These are phyloP conservation scores for Nymphalis polychloros DNA, from an alignment of 2,888 invertebrate species.

Conservation along the genomic window DNA sequence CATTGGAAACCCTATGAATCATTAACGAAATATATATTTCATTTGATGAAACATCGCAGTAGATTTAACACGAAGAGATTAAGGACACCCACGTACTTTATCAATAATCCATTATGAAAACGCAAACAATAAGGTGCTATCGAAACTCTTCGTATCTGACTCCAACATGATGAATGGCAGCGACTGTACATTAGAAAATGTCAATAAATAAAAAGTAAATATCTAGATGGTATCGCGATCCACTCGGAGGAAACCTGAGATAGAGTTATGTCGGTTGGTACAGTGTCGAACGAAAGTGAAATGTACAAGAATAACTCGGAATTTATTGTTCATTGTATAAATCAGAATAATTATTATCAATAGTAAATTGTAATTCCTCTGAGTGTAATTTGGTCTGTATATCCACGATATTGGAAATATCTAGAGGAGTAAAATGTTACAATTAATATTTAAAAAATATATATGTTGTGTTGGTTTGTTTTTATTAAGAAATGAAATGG, in stretches of 20 bases:
- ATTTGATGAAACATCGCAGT: slow-evolving; percentile 61
- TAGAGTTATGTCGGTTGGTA: slow-evolving; percentile 45
- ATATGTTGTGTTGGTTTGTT: no score
- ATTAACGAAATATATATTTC: slow-evolving; percentile 63
- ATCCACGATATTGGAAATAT: no score
- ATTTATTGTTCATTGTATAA: no score
- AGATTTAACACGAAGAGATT: slow-evolving; percentile 70
- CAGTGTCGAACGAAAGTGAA: slow-evolving; percentile 27
- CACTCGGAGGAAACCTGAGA: slow-evolving; percentile 55
- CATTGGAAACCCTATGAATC: slow-evolving; percentile 47
- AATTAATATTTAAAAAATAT: no score
- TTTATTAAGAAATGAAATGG: no score
- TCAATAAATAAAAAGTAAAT: slow-evolving; percentile 80
- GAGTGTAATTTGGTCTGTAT: no score
- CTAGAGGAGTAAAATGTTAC: no score
- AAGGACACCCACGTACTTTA: slow-evolving; percentile 79
- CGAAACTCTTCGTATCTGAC: slow-evolving; percentile 62
- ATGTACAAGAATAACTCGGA: neutral
- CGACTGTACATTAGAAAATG: slow-evolving; percentile 75
- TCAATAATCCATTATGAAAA: slow-evolving; percentile 80
- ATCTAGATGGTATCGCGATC: slow-evolving; percentile 63
- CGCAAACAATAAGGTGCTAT: slow-evolving; percentile 78
- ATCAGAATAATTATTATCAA: no score
- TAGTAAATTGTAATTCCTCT: no score
- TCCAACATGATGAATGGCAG: slow-evolving; percentile 70